phyloP scores from a whole-genome alignment of 2,888 invertebrate species.

The Tipula confusa region DNA sequence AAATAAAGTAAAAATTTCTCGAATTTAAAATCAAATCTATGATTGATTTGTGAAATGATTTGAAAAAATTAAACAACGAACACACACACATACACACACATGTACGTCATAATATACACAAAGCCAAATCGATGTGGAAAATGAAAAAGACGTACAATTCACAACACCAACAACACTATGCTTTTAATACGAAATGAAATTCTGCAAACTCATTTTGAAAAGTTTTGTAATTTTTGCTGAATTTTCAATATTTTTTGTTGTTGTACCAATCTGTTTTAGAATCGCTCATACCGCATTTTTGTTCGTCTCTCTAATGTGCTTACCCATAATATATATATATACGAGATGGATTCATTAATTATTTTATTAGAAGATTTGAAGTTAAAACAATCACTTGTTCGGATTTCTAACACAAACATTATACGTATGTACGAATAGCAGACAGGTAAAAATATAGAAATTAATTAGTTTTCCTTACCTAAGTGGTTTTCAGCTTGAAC shows the following conservation, averaged over 20 bases:
- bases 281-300: not conserved
- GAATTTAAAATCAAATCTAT: not conserved
- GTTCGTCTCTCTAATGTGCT: not conserved
- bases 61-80: not conserved
- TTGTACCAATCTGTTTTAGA: not conserved
- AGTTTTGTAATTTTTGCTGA: not conserved
- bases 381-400: not conserved
- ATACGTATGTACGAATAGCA: not conserved
- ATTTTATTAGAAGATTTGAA: not conserved
- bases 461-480: slow-evolving; percentile 17
- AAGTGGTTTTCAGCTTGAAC: not conserved
- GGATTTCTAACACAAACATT: not conserved
- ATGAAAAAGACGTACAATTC: not conserved
- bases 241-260: not conserved
- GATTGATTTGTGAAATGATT: not conserved
- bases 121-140: too few relatives aligned
- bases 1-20: too few relatives aligned
- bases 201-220: not conserved
- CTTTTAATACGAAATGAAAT: not conserved
- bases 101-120: too few relatives aligned
- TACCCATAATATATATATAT: not conserved
- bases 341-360: not conserved
- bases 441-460: slow-evolving; percentile 9
- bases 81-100: not conserved
- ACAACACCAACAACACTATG: not conserved